Evolutionary conservation across 2,113 vertebrate genomes (phyloP).

Genomic region (Sander vitreus): DNA sequence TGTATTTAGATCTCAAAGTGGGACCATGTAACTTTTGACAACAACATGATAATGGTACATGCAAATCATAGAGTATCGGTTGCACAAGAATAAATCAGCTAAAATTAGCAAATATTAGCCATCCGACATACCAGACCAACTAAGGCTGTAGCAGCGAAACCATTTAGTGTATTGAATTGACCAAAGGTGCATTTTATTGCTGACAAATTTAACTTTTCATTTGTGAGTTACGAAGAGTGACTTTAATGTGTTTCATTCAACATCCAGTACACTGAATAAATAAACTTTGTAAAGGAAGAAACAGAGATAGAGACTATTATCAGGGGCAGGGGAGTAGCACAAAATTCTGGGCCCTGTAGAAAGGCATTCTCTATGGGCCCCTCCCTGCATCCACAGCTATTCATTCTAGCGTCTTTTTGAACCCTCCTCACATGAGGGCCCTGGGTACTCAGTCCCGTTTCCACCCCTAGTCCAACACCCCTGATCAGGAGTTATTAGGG

Average conservation of each 20-base stretch:
- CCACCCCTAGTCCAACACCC: too few species aligned
- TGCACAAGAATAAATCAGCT: background rate
- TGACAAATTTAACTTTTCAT: background rate
- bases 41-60: background rate
- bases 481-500: too few species aligned
- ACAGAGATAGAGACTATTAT: too few species aligned
- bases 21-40: background rate
- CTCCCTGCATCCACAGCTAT: too few species aligned
- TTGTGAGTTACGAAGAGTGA: background rate
- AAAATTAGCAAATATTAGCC: background rate
- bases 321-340: too few species aligned
- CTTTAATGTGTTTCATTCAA: background rate
- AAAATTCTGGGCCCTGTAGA: too few species aligned
- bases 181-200: background rate
- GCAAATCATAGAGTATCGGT: background rate
- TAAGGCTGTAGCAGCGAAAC: background rate
- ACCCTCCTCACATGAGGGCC: too few species aligned
- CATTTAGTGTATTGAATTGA: background rate
- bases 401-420: too few species aligned
- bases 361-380: too few species aligned
- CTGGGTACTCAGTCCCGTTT: too few species aligned
- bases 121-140: background rate
- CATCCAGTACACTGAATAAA: too few species aligned
- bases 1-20: background rate
- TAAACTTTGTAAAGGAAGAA: too few species aligned